Evolutionary conservation across 2,113 vertebrate genomes (phyloP), one percentile per base, ranked within the genome.

Genomic region (Marmota flaviventris): DNA sequence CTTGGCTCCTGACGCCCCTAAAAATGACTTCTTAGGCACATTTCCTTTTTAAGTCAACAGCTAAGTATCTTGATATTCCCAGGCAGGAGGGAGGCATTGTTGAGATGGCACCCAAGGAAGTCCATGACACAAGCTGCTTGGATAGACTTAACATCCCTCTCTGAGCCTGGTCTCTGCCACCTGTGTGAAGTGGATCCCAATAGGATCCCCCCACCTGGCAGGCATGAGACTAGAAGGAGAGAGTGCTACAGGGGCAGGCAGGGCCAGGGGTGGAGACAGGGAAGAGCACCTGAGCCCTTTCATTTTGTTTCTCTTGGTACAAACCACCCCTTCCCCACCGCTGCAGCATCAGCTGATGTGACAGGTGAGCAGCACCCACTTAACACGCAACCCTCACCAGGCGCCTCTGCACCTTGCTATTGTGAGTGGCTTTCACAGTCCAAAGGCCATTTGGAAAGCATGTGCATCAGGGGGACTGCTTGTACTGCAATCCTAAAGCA

Each of bases 111-210:
- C 20, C 14, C 4, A 29, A 51, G 69, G 37, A 51, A 45, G 25
- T 7, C 9, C 0, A 4, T 24, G 42, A 72, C 6, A 2, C 12
- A 5, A 56, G 77, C 0, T 4, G 12, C 63, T n/a, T 11, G 4
- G 39, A 8, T 0, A 56, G 42, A 51, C 3, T 5, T 18, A 8
- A 25, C 0, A 27, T 32, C 67, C 32, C 11, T 69, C 5, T 70
- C 45, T 45, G 45, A 8, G 45, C 8, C 45, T 45, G 7, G 8
- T 8, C 42, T 42, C 42, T 6, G 5, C 42, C 42, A 42, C 42
- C 42, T 42, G 45, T 45, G 8, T 45, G 45, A 45, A 45, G 45
- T 45, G 45, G 45, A 45, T 45, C 45, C 45, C 45, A 45, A 45
- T 45, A 45, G 45, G 45, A 45, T 45, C 45, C 45, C 45, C 45